These are phyloP conservation scores for Machimus rusticus DNA, from an alignment of 2,888 invertebrate genomes.

Conservation along the genomic window DNA sequence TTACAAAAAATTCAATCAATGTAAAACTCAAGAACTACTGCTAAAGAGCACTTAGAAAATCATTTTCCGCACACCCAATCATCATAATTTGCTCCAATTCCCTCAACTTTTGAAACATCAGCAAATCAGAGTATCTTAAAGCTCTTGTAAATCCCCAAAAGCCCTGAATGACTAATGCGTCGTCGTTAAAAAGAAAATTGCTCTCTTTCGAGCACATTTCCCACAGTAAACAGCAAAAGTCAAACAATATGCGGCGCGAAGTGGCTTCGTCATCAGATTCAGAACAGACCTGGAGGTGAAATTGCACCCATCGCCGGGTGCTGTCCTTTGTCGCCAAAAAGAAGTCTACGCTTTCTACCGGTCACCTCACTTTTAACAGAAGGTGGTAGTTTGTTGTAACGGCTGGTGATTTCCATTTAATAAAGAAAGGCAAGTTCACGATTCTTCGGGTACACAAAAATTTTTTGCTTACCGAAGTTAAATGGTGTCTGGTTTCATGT, in stretches of 20 bases:
- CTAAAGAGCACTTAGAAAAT: neutral
- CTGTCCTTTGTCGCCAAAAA: neutral
- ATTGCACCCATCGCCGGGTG: neutral
- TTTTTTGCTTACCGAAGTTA: neutral
- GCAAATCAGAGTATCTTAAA: neutral
- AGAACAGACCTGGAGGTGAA: neutral
- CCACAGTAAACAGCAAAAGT: neutral
- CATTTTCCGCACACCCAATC: neutral
- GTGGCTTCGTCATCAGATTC: neutral
- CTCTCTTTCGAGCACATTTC: neutral
- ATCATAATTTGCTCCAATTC: neutral
- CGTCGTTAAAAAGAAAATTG: neutral
- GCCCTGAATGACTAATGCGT: constrained; percentile 5
- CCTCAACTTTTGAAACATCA: neutral
- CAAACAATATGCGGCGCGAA: neutral
- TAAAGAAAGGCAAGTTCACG: neutral
- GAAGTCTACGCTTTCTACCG: neutral
- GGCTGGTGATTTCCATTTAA: neutral
- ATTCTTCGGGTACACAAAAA: neutral
- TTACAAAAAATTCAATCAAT: neutral
- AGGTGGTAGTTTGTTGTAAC: neutral
- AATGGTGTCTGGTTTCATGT: neutral
- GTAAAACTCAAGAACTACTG: neutral
- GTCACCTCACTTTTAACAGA: neutral
- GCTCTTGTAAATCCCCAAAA: neutral